A percentile compares a stretch with the other conserved stretches of the same genome.
Conservation (phyloP, 2,888 invertebrate species). For the Psococerastis gibbosa region DNA sequence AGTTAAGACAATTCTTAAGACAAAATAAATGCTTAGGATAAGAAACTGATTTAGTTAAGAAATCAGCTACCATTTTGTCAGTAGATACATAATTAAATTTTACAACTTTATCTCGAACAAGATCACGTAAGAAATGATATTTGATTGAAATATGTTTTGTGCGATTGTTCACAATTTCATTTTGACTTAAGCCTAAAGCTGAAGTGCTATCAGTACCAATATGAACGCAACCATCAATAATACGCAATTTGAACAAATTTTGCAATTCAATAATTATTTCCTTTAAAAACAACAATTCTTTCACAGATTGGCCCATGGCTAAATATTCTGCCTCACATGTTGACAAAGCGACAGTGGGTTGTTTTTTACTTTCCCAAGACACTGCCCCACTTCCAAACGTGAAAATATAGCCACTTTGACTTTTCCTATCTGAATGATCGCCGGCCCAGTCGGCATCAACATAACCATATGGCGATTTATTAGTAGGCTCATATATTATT, state of each 20-base stretch:
- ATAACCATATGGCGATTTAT: neutral
- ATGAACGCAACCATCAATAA: too few relatives aligned
- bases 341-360: conserved; percentile 9
- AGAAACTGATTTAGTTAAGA: conserved; percentile 33
- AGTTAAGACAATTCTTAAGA: too few relatives aligned
- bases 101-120: neutral
- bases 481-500: too few relatives aligned
- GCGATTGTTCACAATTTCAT: neutral
- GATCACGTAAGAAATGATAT: conserved; percentile 9
- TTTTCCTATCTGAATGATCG: conserved; percentile 10
- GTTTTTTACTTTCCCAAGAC: conserved; percentile 9
- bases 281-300: conserved; percentile 5
- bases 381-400: conserved; percentile 5
- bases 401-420: conserved; percentile 6
- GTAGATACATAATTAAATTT: neutral
- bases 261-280: conserved; percentile 3
- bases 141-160: conserved; percentile 8
- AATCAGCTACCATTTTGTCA: conserved; percentile 1
- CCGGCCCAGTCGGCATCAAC: conserved; percentile 11
- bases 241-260: too few relatives aligned
- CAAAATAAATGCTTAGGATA: too few relatives aligned
- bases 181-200: neutral
- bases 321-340: conserved; percentile 11
- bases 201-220: too few relatives aligned
- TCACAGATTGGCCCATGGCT: conserved; percentile 2